phyloP scores from a whole-genome alignment of 2,888 invertebrate species.

The Megalurothrips usitatus region DNA sequence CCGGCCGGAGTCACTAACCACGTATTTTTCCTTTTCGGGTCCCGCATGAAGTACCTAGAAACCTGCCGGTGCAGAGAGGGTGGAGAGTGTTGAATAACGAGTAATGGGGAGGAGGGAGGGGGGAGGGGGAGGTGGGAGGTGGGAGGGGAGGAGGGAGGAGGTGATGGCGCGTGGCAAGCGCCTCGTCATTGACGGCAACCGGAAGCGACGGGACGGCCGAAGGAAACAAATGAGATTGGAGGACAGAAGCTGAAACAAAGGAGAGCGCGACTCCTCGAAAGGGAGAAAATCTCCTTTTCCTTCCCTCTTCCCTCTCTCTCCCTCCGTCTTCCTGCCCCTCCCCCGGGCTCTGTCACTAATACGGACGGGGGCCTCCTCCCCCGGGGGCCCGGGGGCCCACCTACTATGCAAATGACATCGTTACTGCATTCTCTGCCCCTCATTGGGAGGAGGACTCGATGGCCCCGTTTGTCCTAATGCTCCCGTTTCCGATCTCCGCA shows the following conservation, averaged over 20 bases:
- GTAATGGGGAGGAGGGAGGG: no score
- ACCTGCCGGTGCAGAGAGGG: no score
- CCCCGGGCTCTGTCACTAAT: background rate
- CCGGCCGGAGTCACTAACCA: no score
- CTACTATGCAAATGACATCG: conserved; percentile 22
- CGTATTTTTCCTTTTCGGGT: background rate
- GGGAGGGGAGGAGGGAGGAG: background rate
- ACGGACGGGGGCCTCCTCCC: background rate
- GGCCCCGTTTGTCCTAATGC: conserved; percentile 7
- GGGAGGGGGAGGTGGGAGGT: no score
- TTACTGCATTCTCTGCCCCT: conserved; percentile 9
- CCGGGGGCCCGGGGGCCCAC: conserved; percentile 3
- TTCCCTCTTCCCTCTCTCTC: no score
- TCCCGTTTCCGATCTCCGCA: background rate
- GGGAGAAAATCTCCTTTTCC: no score
- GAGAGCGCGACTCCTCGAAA: background rate
- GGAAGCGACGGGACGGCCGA: background rate
- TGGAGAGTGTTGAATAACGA: no score
- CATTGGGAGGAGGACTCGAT: background rate
- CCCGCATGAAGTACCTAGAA: no score
- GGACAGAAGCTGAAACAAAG: background rate
- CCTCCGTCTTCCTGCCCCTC: background rate
- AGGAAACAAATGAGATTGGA: conserved; percentile 24
- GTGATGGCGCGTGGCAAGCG: background rate
- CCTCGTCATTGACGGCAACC: background rate